phyloP scores from a whole-genome alignment of 2,888 invertebrate genomes.

The Chaetogeoica ovagalla region DNA sequence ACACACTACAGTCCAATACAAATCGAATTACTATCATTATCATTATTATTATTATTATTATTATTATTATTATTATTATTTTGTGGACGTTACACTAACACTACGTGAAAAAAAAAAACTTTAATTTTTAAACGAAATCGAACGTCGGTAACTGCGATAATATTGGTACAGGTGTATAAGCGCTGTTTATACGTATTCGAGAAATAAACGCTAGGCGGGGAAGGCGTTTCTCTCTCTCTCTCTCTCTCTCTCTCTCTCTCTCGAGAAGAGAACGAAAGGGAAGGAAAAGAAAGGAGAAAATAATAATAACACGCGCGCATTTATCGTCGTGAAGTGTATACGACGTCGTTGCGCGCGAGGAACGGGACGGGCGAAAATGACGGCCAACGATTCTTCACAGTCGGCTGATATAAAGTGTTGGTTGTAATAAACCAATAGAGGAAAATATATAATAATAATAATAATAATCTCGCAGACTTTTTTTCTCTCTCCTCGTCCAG shows the following conservation, averaged over 20 bases:
- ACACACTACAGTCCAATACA: too few relatives aligned
- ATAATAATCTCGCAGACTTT: constrained; percentile 51
- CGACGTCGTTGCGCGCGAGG: too few relatives aligned
- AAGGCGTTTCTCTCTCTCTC: not conserved
- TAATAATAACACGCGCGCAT: constrained; percentile 33
- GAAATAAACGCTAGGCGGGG: not conserved
- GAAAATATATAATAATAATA: constrained; percentile 32
- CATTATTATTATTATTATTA: too few relatives aligned
- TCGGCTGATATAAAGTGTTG: constrained; percentile 53
- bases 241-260: too few relatives aligned
- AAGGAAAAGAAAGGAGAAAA: not conserved
- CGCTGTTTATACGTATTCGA: not conserved
- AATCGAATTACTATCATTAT: too few relatives aligned
- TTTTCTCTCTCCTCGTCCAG: constrained; percentile 39
- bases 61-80: too few relatives aligned
- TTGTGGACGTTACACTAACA: too few relatives aligned
- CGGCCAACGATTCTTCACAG: constrained; percentile 49
- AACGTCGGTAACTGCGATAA: not conserved
- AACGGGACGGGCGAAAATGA: not conserved
- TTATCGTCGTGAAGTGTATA: constrained; percentile 29
- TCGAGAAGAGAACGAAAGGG: too few relatives aligned
- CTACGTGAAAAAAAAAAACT: too few relatives aligned
- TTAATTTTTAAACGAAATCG: too few relatives aligned
- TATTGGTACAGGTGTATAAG: not conserved
- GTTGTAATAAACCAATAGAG: constrained; percentile 50